Conservation (phyloP, 2,797 vertebrate genomes). For the Urocyon cinereoargenteus region DNA sequence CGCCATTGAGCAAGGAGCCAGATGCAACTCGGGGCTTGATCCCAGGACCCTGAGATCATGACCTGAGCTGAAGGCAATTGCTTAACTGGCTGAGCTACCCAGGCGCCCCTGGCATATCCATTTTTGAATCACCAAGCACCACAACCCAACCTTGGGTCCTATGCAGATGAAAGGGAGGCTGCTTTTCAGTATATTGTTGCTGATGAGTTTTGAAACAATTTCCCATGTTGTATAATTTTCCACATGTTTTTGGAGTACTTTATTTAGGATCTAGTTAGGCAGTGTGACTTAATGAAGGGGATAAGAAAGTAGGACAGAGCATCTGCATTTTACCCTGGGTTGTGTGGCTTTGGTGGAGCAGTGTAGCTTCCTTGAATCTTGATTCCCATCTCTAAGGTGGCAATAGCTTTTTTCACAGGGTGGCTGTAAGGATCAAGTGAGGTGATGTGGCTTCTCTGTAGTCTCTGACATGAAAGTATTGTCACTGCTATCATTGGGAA, state of each 20-base stretch:
- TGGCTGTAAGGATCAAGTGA: not conserved
- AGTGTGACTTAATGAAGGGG: constrained; percentile 6
- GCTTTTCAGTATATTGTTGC: not conserved
- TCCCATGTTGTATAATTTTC: not conserved
- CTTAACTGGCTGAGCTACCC: not conserved
- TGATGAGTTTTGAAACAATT: not conserved
- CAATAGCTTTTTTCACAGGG: not conserved
- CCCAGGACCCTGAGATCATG: not conserved
- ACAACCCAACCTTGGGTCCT: not conserved
- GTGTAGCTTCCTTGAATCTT: not conserved
- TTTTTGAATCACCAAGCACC: not conserved
- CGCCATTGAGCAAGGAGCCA: not conserved
- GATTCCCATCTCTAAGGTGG: not conserved
- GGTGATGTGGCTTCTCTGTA: not conserved
- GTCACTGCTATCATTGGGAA: not conserved
- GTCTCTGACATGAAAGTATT: not conserved
- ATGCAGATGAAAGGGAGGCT: not conserved
- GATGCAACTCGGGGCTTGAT: not conserved
- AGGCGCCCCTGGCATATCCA: not conserved
- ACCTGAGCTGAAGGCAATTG: not conserved
- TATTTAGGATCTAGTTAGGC: not conserved
- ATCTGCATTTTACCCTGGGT: not conserved
- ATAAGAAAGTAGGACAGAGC: not conserved
- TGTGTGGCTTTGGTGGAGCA: not conserved
- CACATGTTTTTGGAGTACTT: not conserved